phyloP scores from a whole-genome alignment of 2,113 vertebrate species.

The Pseudonaja textilis region DNA sequence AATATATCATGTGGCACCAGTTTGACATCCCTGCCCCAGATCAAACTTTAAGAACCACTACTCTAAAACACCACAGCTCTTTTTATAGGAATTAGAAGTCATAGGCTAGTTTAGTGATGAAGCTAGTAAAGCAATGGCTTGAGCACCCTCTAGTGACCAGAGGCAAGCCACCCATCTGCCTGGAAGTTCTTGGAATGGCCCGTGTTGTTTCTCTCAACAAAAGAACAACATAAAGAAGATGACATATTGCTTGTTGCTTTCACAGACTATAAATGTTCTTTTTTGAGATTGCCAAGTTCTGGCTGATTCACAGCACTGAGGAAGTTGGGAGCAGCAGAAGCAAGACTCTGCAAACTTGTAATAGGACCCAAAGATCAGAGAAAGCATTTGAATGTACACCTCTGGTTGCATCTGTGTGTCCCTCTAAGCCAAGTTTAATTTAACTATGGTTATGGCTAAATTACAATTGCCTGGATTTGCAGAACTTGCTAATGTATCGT shows the following conservation, averaged over 20 bases:
- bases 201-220: not conserved
- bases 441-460: not conserved
- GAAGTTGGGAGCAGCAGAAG: not conserved
- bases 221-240: not conserved
- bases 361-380: not conserved
- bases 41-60: not conserved
- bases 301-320: not conserved
- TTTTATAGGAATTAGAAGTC: not conserved
- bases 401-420: not conserved
- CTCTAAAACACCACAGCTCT: not conserved
- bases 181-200: not conserved
- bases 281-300: not conserved
- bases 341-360: not conserved
- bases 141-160: not conserved
- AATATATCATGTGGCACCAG: too few species aligned
- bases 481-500: not conserved
- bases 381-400: not conserved
- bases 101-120: not conserved
- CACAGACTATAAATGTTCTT: not conserved
- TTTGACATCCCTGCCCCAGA: not conserved
- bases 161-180: not conserved
- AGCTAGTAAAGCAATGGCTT: not conserved
- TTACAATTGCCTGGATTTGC: not conserved
- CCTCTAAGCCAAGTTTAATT: not conserved
- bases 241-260: not conserved